These are phyloP conservation scores for Graphium colonna DNA, from an alignment of 2,888 invertebrate species.

Conservation along the genomic window DNA sequence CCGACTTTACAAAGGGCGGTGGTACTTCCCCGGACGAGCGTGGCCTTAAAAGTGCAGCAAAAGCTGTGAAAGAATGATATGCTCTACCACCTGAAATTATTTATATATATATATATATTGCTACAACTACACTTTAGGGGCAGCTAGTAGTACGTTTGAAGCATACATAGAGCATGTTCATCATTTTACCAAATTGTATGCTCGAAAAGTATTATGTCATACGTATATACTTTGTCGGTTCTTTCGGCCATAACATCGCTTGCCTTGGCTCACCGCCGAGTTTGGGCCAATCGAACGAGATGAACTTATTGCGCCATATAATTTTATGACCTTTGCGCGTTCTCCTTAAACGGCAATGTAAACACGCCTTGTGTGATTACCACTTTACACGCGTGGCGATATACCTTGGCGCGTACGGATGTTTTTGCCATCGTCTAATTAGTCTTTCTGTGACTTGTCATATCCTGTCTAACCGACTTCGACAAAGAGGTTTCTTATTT, in stretches of 20 bases:
- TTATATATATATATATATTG: too few relatives aligned
- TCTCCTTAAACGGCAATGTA: background rate
- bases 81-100: too few relatives aligned
- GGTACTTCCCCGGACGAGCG: too few relatives aligned
- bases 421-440: background rate
- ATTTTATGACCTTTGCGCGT: background rate
- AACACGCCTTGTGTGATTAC: constrained; percentile 15
- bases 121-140: too few relatives aligned
- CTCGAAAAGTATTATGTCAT: background rate
- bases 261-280: background rate
- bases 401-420: background rate
- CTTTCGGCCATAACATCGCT: background rate
- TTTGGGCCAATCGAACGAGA: background rate
- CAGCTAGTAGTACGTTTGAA: too few relatives aligned
- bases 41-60: too few relatives aligned
- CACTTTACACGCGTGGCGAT: constrained; percentile 23
- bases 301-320: background rate
- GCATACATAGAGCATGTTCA: too few relatives aligned
- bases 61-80: too few relatives aligned
- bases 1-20: too few relatives aligned
- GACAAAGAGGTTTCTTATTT: too few relatives aligned
- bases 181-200: background rate
- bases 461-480: background rate
- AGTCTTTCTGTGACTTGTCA: background rate
- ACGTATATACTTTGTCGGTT: background rate